A percentile compares a stretch with the other conserved stretches of the same genome.
These are phyloP conservation scores for Apotomis capreana DNA, from an alignment of 2,888 invertebrate genomes.

Conservation along the genomic window DNA sequence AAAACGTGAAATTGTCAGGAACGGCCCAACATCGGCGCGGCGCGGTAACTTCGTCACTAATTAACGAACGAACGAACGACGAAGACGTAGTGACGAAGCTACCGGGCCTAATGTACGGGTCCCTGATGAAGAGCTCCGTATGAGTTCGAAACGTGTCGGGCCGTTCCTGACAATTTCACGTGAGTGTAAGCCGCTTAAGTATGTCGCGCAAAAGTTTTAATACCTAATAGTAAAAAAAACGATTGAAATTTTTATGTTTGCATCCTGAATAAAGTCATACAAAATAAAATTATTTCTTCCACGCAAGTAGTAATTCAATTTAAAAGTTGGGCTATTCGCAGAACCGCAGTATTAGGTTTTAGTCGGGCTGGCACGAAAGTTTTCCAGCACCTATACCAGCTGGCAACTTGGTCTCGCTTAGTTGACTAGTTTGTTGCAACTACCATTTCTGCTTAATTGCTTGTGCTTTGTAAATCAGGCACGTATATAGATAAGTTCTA, in stretches of 20 bases:
- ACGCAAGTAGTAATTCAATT: conserved; percentile 21
- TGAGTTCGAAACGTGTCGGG: no score
- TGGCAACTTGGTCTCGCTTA: conserved; percentile 17
- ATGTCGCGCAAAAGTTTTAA: no score
- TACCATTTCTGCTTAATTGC: conserved; percentile 14
- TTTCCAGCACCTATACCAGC: conserved; percentile 14
- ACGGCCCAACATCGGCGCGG: no score
- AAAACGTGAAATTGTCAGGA: no score
- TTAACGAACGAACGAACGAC: no score
- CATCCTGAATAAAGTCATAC: conserved; percentile 1
- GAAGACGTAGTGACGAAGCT: neutral
- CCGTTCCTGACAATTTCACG: no score
- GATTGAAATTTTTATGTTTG: neutral
- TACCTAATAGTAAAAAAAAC: neutral
- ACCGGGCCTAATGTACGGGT: neutral
- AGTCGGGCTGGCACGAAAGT: conserved; percentile 15
- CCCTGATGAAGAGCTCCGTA: no score
- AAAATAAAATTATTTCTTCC: conserved; percentile 1
- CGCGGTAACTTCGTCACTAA: no score
- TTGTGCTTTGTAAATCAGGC: no score
- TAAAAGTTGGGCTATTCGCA: conserved; percentile 30
- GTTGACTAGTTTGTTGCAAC: conserved; percentile 10
- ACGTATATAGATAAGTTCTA: no score
- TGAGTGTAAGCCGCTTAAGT: no score
- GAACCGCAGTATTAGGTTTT: conserved; percentile 13